A percentile compares a stretch with the other conserved stretches of the same genome.
Evolutionary conservation across 2,113 vertebrate genomes (phyloP).

Genomic region (Mormoops blainvillei): DNA sequence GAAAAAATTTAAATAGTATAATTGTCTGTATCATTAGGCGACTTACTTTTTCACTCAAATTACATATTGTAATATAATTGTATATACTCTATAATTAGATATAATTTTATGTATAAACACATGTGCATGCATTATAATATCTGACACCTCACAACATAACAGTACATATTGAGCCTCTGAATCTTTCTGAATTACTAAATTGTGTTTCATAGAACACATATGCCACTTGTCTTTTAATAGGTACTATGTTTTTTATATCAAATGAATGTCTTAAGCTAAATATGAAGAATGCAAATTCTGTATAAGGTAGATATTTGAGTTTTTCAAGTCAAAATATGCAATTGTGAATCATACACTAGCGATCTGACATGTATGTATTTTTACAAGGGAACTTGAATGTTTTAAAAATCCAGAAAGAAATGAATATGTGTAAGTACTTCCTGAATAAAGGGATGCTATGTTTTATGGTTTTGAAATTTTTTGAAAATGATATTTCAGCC

Average conservation of each 20-base stretch:
- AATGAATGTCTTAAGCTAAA: not conserved
- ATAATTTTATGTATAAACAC: not conserved
- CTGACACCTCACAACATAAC: not conserved
- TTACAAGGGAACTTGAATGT: not conserved
- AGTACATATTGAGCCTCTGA: not conserved
- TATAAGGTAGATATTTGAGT: not conserved
- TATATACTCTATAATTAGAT: not conserved
- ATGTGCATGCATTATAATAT: not conserved
- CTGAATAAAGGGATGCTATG: slow-evolving; percentile 17
- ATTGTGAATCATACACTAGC: not conserved
- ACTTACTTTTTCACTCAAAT: not conserved
- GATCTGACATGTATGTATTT: not conserved
- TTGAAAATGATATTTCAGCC: not conserved
- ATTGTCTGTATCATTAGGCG: not conserved
- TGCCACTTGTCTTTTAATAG: not conserved
- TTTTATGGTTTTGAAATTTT: slow-evolving; percentile 26
- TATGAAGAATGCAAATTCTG: not conserved
- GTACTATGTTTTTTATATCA: not conserved
- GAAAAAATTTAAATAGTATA: not conserved
- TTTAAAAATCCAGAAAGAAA: not conserved
- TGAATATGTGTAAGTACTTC: not conserved
- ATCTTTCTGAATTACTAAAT: not conserved
- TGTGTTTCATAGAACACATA: not conserved
- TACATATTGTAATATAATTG: not conserved
- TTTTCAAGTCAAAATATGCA: not conserved